These are phyloP conservation scores for Cotesia vestalis DNA, from an alignment of 1,140 invertebrate genomes.

Conservation along the genomic window DNA sequence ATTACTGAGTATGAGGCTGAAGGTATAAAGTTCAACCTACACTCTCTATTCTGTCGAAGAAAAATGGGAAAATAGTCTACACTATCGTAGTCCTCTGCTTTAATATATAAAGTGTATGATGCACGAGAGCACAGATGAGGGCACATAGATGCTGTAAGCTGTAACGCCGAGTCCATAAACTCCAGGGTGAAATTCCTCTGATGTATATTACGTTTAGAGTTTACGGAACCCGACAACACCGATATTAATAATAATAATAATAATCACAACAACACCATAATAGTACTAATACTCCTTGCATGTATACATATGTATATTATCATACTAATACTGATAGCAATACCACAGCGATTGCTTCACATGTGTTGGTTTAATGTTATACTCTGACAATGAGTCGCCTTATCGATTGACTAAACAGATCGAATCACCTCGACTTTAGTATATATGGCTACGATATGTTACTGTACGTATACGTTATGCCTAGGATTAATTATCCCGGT, in stretches of 20 bases:
- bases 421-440: neutral
- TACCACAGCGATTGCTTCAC: neutral
- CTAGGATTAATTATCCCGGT: neutral
- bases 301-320: too few relatives aligned
- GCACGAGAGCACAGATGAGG: slow-evolving; percentile 17
- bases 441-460: neutral
- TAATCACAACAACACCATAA: too few relatives aligned
- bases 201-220: slow-evolving; percentile 10
- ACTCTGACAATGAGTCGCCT: slow-evolving; percentile 9
- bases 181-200: slow-evolving; percentile 7
- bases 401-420: slow-evolving; percentile 13
- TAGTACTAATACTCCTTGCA: too few relatives aligned
- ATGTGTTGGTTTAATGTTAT: neutral
- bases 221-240: too few relatives aligned
- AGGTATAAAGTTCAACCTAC: too few relatives aligned
- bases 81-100: too few relatives aligned
- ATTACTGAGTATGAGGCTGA: too few relatives aligned
- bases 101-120: too few relatives aligned
- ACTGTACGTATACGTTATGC: neutral
- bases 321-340: too few relatives aligned
- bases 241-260: too few relatives aligned
- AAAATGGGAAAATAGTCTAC: too few relatives aligned
- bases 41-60: too few relatives aligned
- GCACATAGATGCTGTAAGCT: slow-evolving; percentile 16
- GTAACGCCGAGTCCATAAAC: neutral